Conservation (phyloP, 1,140 invertebrate genomes). For the Drosophila varians region DNA sequence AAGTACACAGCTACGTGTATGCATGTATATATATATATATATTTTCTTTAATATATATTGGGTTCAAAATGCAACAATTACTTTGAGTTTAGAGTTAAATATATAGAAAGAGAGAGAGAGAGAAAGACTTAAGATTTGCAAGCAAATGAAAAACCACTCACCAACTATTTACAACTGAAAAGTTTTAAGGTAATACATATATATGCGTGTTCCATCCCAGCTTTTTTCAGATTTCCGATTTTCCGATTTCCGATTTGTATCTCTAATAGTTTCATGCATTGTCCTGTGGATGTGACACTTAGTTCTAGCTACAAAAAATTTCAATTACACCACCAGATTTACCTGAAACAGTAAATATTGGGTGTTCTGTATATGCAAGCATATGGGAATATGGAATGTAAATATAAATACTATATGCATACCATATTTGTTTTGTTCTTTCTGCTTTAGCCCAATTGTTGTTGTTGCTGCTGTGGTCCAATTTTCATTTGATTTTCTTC, state of each 20-base stretch:
- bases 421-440: constrained; percentile 12
- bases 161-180: constrained; percentile 37
- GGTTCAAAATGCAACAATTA: constrained; percentile 56
- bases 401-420: constrained; percentile 11
- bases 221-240: too few species aligned
- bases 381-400: constrained; percentile 9
- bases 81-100: constrained; percentile 39
- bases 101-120: constrained; percentile 1
- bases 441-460: constrained; percentile 10
- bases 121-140: constrained; percentile 28
- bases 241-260: constrained; percentile 12
- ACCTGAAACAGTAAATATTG: constrained; percentile 25
- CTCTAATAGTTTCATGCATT: constrained; percentile 18
- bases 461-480: constrained; percentile 59
- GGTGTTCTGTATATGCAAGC: constrained; percentile 4
- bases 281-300: constrained; percentile 21
- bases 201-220: too few species aligned
- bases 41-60: constrained; percentile 8
- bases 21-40: constrained; percentile 18
- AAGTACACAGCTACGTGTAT: constrained; percentile 45
- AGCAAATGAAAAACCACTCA: constrained; percentile 23
- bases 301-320: constrained; percentile 52
- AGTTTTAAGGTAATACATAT: neutral
- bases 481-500: constrained; percentile 65
- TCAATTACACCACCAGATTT: constrained; percentile 44